Base-by-base conservation (phyloP, 1,140 invertebrate genomes). In the Aporrectodea caliginosa region DNA sequence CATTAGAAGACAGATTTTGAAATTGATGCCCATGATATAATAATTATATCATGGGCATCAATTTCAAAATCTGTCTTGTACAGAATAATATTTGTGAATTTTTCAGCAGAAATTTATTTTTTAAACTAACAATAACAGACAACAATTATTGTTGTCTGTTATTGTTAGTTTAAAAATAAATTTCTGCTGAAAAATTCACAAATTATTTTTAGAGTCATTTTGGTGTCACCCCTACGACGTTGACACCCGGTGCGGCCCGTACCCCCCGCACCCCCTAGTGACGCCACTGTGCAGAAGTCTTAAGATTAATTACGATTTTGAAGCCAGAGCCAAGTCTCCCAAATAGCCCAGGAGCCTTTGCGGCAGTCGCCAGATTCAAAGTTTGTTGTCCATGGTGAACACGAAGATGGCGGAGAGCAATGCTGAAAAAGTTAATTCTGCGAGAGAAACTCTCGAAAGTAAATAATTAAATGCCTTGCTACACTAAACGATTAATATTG, bases 371-470 rank as follows among this genome's bases (percentile, higher is more conserved):
- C 22, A 12, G 22, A 22, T 58, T 22, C 22, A 22, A 58, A 58
- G 22, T 58, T 58, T 12, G 43, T 12, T 6, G 6, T 58, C 43
- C 6, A 58, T 22, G 43, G 43, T 58, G 22, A 58, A 58, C n/a
- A n/a, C n/a, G n/a, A n/a, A n/a, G 43, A 58, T 58, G 43, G 43
- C 43, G 43, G 43, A 58, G 6, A 58, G 22, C 43, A 22, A 58
- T 58, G 43, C 58, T 12, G 75, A 69, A 16, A 69, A 73, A 32
- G 14, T 35, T 29, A 83, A 29, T 78, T 32, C 16, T 82, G 35
- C 73, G 69, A 73, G 43, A 33, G 33, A 83, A n/a, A 32, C 29
- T 29, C 16, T 75, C 68, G 34, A 82, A 16, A 76, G 73, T 76
- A 35, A 76, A 27, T 35, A 58, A 22, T n/a, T n/a, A n/a, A n/a